These are phyloP conservation scores for Drosophila mayaguana DNA, from an alignment of 2,888 invertebrate genomes.

Conservation along the genomic window DNA sequence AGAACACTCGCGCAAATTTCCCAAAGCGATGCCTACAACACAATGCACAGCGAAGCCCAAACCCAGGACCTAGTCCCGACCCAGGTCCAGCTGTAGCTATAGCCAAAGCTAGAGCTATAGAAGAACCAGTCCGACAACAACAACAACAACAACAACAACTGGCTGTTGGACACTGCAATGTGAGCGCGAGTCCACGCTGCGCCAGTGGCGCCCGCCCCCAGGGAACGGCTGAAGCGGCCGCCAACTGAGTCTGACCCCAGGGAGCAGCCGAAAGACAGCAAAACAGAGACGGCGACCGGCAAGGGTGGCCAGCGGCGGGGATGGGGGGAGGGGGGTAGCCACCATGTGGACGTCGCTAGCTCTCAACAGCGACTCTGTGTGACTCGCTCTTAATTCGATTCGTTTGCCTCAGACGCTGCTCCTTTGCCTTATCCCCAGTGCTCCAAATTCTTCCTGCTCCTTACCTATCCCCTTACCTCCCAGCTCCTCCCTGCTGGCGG, in stretches of 20 bases:
- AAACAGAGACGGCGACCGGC: conserved; percentile 4
- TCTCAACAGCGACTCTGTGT: conserved; percentile 28
- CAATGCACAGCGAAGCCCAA: conserved; percentile 34
- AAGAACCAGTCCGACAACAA: conserved; percentile 29
- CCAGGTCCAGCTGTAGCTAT: conserved; percentile 17
- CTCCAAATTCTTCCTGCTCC: conserved; percentile 15
- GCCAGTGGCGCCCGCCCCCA: conserved; percentile 63
- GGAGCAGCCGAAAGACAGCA: conserved; percentile 9
- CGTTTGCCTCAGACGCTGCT: conserved; percentile 74
- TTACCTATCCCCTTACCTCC: neutral
- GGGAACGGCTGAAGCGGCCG: conserved; percentile 69
- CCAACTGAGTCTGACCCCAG: conserved; percentile 31
- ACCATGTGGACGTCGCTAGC: conserved; percentile 55
- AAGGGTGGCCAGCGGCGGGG: neutral
- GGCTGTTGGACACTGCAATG: conserved; percentile 49
- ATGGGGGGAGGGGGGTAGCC: conserved; percentile 5
- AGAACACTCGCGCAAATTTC: conserved; percentile 76
- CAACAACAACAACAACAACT: conserved; percentile 26
- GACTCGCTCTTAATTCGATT: conserved; percentile 84
- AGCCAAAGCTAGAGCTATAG: conserved; percentile 12
- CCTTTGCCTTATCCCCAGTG: conserved; percentile 45
- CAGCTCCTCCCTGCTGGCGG: conserved; percentile 10
- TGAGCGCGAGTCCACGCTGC: conserved; percentile 48
- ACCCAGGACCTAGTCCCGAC: conserved; percentile 23
- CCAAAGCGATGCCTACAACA: conserved; percentile 70